Evolutionary conservation across 2,113 vertebrate genomes (phyloP).

Genomic region (Malurus elegans): DNA sequence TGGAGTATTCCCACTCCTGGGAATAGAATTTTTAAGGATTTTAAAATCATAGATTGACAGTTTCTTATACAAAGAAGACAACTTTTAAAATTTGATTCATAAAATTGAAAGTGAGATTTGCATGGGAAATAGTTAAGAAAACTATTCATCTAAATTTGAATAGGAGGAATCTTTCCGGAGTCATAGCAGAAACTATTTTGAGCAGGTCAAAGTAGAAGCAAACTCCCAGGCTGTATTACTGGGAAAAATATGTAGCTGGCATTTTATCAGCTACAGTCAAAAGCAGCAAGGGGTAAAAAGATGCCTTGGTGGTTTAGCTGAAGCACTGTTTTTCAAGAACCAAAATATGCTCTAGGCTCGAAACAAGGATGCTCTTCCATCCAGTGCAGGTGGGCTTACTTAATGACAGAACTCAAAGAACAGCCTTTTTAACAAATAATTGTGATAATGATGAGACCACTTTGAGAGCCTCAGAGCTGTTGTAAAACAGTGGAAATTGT

Average conservation of each 20-base stretch:
- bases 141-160: background rate
- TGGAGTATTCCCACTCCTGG: background rate
- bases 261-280: background rate
- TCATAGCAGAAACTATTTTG: background rate
- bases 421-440: conserved; percentile 8
- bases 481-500: conserved; percentile 31
- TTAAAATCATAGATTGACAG: background rate
- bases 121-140: background rate
- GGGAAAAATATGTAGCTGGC: background rate
- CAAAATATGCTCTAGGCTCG: background rate
- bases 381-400: background rate
- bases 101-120: background rate
- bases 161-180: background rate
- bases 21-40: background rate
- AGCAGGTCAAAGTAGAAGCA: background rate
- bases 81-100: background rate
- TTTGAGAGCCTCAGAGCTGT: background rate
- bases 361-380: background rate
- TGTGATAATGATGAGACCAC: background rate
- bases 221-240: background rate
- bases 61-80: background rate
- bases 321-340: background rate
- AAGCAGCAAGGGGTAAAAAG: background rate
- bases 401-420: background rate
- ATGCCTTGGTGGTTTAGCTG: background rate